phyloP scores from a whole-genome alignment of 1,140 invertebrate species.

The Tetragonula clypearis region DNA sequence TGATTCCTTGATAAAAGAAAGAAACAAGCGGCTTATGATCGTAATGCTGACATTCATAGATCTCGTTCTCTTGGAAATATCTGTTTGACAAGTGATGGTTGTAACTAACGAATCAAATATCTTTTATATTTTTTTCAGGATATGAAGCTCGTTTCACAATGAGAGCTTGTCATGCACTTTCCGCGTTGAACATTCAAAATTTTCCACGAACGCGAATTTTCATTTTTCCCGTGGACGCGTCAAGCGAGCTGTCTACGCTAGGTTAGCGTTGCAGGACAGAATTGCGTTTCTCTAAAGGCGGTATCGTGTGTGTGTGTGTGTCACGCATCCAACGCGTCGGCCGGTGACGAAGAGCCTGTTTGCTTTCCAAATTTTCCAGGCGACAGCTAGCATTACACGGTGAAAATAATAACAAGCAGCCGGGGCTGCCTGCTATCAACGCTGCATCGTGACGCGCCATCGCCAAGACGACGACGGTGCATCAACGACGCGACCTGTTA shows the following conservation, averaged over 20 bases:
- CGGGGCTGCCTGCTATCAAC: slow-evolving; percentile 21
- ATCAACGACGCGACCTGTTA: slow-evolving; percentile 70
- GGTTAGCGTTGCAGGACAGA: neutral
- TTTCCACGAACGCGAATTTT: neutral
- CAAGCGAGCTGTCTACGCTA: neutral
- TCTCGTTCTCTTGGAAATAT: slow-evolving; percentile 11
- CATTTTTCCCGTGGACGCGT: neutral
- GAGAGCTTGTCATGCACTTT: too few species aligned
- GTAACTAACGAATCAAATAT: too few species aligned
- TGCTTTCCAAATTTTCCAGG: slow-evolving; percentile 17
- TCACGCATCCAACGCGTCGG: neutral
- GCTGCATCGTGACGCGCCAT: slow-evolving; percentile 56
- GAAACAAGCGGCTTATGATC: neutral
- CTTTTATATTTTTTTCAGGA: too few species aligned
- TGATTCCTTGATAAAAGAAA: neutral
- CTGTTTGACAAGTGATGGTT: slow-evolving; percentile 22
- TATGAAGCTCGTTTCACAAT: too few species aligned
- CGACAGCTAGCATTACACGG: slow-evolving; percentile 41
- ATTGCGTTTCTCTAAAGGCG: neutral
- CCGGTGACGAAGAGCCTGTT: slow-evolving; percentile 12
- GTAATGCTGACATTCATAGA: neutral
- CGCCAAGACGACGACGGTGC: slow-evolving; percentile 59
- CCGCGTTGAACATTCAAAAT: too few species aligned
- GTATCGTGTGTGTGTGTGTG: neutral
- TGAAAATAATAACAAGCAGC: slow-evolving; percentile 51